These are phyloP conservation scores for Abrostola tripartita DNA, from an alignment of 2,888 invertebrate species.

Conservation along the genomic window DNA sequence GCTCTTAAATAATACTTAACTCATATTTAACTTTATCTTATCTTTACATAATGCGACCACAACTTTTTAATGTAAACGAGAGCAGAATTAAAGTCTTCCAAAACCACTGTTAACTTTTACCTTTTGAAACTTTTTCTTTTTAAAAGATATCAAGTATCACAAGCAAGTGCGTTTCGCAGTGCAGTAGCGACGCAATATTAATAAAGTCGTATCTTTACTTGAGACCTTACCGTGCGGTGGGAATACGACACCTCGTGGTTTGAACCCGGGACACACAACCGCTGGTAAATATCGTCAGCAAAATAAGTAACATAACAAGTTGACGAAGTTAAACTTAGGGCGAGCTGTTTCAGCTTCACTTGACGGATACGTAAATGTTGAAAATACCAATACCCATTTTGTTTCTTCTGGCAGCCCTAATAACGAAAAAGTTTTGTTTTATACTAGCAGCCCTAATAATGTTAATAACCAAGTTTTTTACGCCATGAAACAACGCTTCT, in stretches of 20 bases:
- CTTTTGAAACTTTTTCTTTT: slow-evolving; percentile 10
- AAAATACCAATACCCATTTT: no score
- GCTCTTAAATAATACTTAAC: no score
- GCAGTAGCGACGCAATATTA: slow-evolving; percentile 47
- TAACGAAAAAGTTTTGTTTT: no score
- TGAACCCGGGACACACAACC: slow-evolving; percentile 65
- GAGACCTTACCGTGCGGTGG: slow-evolving; percentile 54
- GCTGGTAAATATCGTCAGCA: slow-evolving; percentile 1
- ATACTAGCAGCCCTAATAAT: no score
- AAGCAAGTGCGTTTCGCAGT: slow-evolving; percentile 35
- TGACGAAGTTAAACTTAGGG: not conserved
- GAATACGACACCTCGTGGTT: slow-evolving; percentile 70
- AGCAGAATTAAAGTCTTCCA: slow-evolving; percentile 1
- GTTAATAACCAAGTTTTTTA: no score
- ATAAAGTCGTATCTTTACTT: slow-evolving; percentile 36
- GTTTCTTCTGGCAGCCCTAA: no score
- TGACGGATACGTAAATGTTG: no score
- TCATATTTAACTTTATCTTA: no score
- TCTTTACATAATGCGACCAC: no score
- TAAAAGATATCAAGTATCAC: slow-evolving; percentile 26
- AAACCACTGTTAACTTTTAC: slow-evolving; percentile 9
- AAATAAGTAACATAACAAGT: not conserved
- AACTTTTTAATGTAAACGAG: not conserved
- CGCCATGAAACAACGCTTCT: no score
- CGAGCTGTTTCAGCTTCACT: no score